Percentiles rank a stretch among this genome's conserved stretches.
phyloP scores from a whole-genome alignment of 2,797 vertebrate species.

The Sus cebifrons region DNA sequence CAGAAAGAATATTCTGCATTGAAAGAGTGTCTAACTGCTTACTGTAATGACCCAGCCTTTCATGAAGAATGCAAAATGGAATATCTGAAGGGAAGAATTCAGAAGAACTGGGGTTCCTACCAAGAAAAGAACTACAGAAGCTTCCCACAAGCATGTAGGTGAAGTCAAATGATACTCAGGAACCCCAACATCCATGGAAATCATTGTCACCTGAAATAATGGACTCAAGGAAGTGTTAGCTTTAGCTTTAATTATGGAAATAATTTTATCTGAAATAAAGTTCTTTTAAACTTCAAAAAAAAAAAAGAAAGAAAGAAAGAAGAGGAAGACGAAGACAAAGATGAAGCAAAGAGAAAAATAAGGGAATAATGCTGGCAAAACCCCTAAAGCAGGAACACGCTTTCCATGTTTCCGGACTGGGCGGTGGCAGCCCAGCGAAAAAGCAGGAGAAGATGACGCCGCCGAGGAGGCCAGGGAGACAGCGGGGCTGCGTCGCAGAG shows the following conservation, averaged over 20 bases:
- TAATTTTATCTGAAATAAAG: conserved; percentile 80
- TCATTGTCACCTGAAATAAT: conserved; percentile 15
- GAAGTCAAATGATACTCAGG: conserved; percentile 43
- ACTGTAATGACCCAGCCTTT: conserved; percentile 94
- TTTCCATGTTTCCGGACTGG: background rate
- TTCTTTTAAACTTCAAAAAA: conserved; percentile 28
- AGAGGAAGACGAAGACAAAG: no score
- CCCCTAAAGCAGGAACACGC: background rate
- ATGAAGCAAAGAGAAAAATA: background rate
- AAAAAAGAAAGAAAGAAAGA: no score
- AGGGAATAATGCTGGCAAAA: background rate
- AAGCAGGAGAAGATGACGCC: background rate
- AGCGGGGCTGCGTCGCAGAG: background rate
- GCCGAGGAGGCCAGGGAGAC: background rate
- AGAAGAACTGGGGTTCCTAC: conserved; percentile 93
- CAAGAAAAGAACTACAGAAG: conserved; percentile 93
- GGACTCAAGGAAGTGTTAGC: conserved; percentile 42
- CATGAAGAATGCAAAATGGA: conserved; percentile 96
- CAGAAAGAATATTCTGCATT: no score
- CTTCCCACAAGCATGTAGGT: conserved; percentile 93
- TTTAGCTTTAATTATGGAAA: conserved; percentile 75
- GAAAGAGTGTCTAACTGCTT: no score
- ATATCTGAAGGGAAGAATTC: conserved; percentile 95
- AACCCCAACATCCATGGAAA: background rate
- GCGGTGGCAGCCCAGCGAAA: background rate